Conservation (phyloP, 2,888 invertebrate genomes). For the Microplitis deprimator region DNA sequence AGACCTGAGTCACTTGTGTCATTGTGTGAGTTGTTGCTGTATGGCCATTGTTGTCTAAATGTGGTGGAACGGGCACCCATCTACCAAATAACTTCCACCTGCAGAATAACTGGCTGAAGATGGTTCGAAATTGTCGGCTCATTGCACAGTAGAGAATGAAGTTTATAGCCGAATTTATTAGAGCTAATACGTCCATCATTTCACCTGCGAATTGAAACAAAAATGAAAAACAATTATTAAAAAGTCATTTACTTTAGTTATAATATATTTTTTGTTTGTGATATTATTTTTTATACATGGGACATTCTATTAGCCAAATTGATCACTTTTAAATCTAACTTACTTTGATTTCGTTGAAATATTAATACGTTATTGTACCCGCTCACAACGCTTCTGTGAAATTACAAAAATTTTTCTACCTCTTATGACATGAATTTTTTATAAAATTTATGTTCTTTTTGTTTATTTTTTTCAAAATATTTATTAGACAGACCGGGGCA, state of each 20-base stretch:
- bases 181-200: conserved; percentile 90
- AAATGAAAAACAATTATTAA: not conserved
- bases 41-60: conserved; percentile 64
- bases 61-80: conserved; percentile 63
- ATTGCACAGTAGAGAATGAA: conserved; percentile 95
- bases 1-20: conserved; percentile 69
- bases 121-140: conserved; percentile 92
- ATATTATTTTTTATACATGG: too few relatives aligned
- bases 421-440: too few relatives aligned
- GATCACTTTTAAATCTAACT: too few relatives aligned
- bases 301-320: too few relatives aligned
- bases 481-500: too few relatives aligned
- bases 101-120: conserved; percentile 81
- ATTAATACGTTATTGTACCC: too few relatives aligned
- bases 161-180: conserved; percentile 93
- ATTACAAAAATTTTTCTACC: too few relatives aligned
- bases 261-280: not conserved
- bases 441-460: too few relatives aligned
- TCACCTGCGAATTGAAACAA: conserved; percentile 72
- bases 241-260: not conserved
- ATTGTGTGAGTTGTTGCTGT: conserved; percentile 66
- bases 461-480: too few relatives aligned
- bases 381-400: too few relatives aligned
- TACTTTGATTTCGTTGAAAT: too few relatives aligned
- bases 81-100: conserved; percentile 60